A percentile compares a stretch with the other conserved stretches of the same genome.
Conservation (phyloP, 1,140 invertebrate genomes). For the Platyscapa corneri region DNA sequence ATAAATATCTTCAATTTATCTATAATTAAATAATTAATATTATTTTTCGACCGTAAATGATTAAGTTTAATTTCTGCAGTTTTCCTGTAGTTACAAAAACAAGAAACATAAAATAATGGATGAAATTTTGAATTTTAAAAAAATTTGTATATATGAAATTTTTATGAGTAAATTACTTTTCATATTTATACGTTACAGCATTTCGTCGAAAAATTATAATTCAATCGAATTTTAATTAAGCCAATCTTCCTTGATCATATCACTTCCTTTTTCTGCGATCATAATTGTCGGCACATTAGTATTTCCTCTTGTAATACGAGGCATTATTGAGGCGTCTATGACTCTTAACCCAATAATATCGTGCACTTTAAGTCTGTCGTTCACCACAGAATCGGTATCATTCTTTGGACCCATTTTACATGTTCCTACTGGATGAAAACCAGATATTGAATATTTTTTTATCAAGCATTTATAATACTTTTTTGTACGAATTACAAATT, state of each 20-base stretch:
- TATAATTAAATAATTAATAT: no score
- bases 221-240: neutral
- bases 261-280: slow-evolving; percentile 76
- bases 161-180: no score
- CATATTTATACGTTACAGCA: no score
- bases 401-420: slow-evolving; percentile 78
- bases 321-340: slow-evolving; percentile 72
- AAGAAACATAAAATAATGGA: no score
- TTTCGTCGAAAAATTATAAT: neutral
- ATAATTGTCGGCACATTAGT: slow-evolving; percentile 77
- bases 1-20: no score
- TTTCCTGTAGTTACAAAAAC: no score
- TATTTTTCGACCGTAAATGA: no score
- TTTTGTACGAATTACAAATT: neutral
- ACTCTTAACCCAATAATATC: slow-evolving; percentile 66
- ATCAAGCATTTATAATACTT: slow-evolving; percentile 44
- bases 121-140: no score
- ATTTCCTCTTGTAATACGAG: slow-evolving; percentile 70
- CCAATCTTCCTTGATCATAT: slow-evolving; percentile 46
- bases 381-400: slow-evolving; percentile 67
- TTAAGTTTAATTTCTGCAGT: no score
- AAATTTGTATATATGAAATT: no score
- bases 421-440: slow-evolving; percentile 75
- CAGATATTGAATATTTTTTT: neutral
- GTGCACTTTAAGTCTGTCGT: slow-evolving; percentile 66